phyloP scores from a whole-genome alignment of 2,888 invertebrate species.

The Zaprionus bogoriensis region DNA sequence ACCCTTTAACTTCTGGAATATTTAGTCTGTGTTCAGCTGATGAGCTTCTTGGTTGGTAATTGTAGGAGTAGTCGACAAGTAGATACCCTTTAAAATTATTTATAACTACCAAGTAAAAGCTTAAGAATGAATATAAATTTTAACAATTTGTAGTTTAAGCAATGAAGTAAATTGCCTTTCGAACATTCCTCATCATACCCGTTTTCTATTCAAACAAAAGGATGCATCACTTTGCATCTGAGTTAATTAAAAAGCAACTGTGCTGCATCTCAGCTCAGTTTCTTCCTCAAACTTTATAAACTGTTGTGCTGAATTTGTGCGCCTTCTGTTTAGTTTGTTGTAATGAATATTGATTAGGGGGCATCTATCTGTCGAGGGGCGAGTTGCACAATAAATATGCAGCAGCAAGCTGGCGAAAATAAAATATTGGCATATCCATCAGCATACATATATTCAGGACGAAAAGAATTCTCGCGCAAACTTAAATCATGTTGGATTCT shows the following conservation, averaged over 20 bases:
- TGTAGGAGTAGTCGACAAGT: neutral
- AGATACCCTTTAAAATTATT: neutral
- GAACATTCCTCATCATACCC: too few relatives aligned
- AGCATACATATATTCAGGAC: slow-evolving; percentile 21
- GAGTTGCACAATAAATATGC: slow-evolving; percentile 40
- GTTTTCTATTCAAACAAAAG: too few relatives aligned
- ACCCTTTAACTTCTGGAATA: too few relatives aligned
- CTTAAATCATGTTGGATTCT: slow-evolving; percentile 72
- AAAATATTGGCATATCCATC: slow-evolving; percentile 64
- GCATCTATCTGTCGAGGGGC: slow-evolving; percentile 19
- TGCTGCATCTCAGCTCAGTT: neutral
- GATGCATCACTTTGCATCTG: too few relatives aligned
- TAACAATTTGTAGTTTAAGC: too few relatives aligned
- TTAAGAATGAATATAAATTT: too few relatives aligned
- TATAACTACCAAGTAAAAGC: too few relatives aligned
- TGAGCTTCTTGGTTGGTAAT: neutral
- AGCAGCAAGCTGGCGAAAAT: slow-evolving; percentile 33
- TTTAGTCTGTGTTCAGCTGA: too few relatives aligned
- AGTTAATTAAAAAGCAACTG: slow-evolving; percentile 39
- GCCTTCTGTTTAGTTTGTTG: slow-evolving; percentile 10
- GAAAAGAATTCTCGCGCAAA: slow-evolving; percentile 7
- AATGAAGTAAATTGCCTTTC: too few relatives aligned
- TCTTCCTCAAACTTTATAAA: slow-evolving; percentile 1
- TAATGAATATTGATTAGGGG: slow-evolving; percentile 74
- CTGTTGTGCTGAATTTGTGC: slow-evolving; percentile 12